Base-by-base conservation (phyloP, 2,888 invertebrate species). In the Epinotia ramella region DNA sequence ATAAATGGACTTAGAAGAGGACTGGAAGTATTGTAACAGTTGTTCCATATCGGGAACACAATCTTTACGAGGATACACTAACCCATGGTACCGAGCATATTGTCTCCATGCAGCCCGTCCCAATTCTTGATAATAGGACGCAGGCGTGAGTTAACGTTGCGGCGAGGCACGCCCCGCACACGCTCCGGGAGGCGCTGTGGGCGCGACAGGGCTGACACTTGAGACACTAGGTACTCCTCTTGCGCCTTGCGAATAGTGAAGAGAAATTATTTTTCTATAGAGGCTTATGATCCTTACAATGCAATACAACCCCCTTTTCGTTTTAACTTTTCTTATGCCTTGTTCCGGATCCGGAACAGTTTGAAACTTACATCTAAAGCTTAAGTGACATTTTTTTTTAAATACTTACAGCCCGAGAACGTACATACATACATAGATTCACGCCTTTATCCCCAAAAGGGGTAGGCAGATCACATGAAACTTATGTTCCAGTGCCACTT, bases 141-240 rank as follows among this genome's bases (percentile, higher is more conserved):
- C 67, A 53, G 13, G 49, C 66, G 53, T 3, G 64, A 62, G 62
- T 16, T 64, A 24, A 20, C 16, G 2, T 7, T 24, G n/a, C 66
- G 66, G 0, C 53, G 53, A 1, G n/a, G 20, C 3, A 16, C 0
- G 20, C 20, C 13, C 18, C 53, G 53, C 11, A n/a, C 18, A 11
- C 56, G 33, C 66, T 66, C 28, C 56, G 56, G 56, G 0, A 46
- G 0, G 73, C 71, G 5, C 85, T 24, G 24, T 79, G 86, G 1
- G 89, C 89, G 3, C 82, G 81, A 77, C 86, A 46, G 65, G 79
- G 84, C 0, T 84, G 88, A 86, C 68, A 91, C 94, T 82, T 92
- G 91, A 0, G 83, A 81, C 4, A 93, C 79, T 18, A 94, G 82
- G 75, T 91, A 90, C 44, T 91, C 91, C 79, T 94, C 94, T 87